Base-by-base conservation (phyloP, 2,888 invertebrate genomes). In the Timema podura region DNA sequence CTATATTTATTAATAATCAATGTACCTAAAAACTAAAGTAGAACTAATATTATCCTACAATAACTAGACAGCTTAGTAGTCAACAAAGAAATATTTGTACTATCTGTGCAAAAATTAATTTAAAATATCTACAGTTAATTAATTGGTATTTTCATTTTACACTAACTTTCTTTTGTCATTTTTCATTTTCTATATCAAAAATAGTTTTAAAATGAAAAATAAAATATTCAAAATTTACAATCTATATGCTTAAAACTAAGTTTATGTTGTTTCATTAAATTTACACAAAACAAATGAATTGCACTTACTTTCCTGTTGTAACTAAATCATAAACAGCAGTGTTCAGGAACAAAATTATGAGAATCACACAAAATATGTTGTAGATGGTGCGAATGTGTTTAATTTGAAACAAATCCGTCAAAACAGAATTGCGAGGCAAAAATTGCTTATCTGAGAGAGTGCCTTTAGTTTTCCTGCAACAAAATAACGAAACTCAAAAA, bases 371-470 rank as follows among this genome's bases (percentile, higher is more conserved):
- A 81, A 94, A 95, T 74, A 95, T 89, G 79, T 95, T 91, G 80
- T 94, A 93, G 75, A 96, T 89, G 5, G 93, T 91, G 76, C 87
- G 86, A 76, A 96, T 89, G 81, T 95, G 95, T 68, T 88, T 86
- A 67, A 89, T 87, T 78, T 90, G 87, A 75, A 92, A 85, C 44
- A 96, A 84, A 72, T 91, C 91, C 0, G 92, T 94, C 70, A 95
- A 83, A n/a, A 91, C 83, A 0, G 95, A 95, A 78, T 91, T 89
- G 73, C 95, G 84, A 8, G 84, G 79, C n/a, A 85, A 78, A 78
- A 93, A 95, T 71, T 85, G 83, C 78, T 90, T 91, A 65, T 86
- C 86, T 15, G 86, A 86, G 30, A 88, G 75, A 46, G 15, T 48
- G 13, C 71, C 71, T 30, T 30, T 30, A 30, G 30, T 30, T 30